Conservation (phyloP, 2,113 vertebrate species). For the Salvator merianae region DNA sequence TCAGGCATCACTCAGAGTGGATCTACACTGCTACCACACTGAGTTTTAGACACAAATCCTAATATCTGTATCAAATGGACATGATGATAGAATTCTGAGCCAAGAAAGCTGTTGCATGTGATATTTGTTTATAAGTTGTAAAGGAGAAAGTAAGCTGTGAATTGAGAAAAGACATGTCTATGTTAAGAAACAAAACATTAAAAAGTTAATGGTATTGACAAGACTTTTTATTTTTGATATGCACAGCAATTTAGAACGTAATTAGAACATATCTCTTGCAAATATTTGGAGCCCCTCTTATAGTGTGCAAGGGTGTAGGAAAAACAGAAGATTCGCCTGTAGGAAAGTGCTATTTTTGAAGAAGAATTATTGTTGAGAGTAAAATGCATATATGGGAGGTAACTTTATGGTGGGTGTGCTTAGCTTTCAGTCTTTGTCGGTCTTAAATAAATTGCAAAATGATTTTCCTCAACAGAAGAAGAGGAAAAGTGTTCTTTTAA, state of each 20-base stretch:
- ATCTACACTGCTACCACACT: no score
- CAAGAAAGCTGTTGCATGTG: no score
- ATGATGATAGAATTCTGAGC: no score
- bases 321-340: neutral
- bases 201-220: neutral
- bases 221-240: neutral
- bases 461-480: slow-evolving; percentile 10
- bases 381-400: slow-evolving; percentile 45
- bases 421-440: slow-evolving; percentile 51
- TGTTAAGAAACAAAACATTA: neutral
- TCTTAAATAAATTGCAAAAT: slow-evolving; percentile 34
- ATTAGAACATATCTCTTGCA: neutral
- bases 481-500: neutral
- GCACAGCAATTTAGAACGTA: neutral
- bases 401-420: slow-evolving; percentile 30
- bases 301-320: slow-evolving; percentile 20
- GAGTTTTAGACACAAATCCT: no score
- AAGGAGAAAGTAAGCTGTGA: neutral
- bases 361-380: slow-evolving; percentile 38
- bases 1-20: no score
- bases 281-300: slow-evolving; percentile 13
- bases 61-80: no score
- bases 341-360: slow-evolving; percentile 7
- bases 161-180: neutral
- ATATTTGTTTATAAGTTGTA: no score